Base-by-base conservation (phyloP, 1,140 invertebrate genomes). In the Branchinecta lindahli region DNA sequence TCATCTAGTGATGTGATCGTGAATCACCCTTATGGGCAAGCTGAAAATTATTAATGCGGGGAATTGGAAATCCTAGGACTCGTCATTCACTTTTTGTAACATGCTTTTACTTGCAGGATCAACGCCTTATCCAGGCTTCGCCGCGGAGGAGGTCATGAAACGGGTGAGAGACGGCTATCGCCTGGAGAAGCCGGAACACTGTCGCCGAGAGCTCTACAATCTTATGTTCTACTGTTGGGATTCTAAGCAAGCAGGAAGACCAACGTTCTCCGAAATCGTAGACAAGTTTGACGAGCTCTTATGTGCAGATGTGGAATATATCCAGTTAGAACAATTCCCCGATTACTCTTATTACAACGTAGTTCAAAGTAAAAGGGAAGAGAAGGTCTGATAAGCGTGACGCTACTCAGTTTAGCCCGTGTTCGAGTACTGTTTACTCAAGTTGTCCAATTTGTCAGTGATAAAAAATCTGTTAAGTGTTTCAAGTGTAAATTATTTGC, bases 221-320 rank as follows among this genome's bases (percentile, higher is more conserved):
- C 91, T 94, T 65, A 94, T 94, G 91, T 93, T 89, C 76, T 94
- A 94, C 75, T 94, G 91, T 75, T 94, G 92, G 92, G 88, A 91
- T 70, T 86, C 88, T 44, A 86, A 92, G 75, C 84, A 89, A 2
- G 84, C 84, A 10, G 83, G 87, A 47, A 78, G 91, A 69, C 91
- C 91, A 0, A 83, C 85, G 8, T 94, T 94, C 76, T 80, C 81
- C 0, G 91, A 94, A 78, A 84, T 91, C 10, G 86, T 92, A 0
- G 80, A 83, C 45, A 82, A 92, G 74, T 80, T 93, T 5, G 91
- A 94, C 75, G 85, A 87, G 71, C 80, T 96, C 10, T 77, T 95
- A 8, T 84, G 91, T 73, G 88, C 89, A 44, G 91, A 94, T 79
- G 92, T 90, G 70, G 91, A 94, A 76, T 96, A 96, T 74, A 94